These are phyloP conservation scores for Tragelaphus buxtoni DNA, from an alignment of 2,113 vertebrate genomes.

Conservation along the genomic window DNA sequence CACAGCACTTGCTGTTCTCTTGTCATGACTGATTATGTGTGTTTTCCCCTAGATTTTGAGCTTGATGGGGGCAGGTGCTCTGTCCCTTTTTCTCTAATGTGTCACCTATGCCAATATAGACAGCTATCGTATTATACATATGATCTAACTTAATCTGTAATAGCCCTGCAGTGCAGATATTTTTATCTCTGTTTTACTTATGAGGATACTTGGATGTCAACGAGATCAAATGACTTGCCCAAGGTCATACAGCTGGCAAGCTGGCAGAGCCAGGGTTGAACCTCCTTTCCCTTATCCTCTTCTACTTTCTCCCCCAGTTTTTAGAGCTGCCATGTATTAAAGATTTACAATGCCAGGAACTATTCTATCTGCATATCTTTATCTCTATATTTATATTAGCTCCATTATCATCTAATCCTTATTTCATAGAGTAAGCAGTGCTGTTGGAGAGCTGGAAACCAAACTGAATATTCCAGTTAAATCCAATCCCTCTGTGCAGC, in stretches of 20 bases:
- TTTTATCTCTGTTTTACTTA: neutral
- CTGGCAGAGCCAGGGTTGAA: neutral
- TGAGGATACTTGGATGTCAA: neutral
- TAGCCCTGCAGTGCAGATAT: neutral
- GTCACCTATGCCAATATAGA: neutral
- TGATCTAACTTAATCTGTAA: neutral
- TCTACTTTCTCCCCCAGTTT: neutral
- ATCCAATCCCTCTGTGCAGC: neutral
- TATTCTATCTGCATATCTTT: neutral
- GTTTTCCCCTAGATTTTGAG: neutral
- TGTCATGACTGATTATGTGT: too few species aligned
- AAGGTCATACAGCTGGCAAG: neutral
- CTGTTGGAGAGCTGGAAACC: neutral
- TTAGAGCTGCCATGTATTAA: neutral
- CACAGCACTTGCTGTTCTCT: neutral
- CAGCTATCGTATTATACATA: neutral
- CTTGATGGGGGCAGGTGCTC: neutral
- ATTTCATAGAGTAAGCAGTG: neutral
- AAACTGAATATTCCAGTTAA: neutral
- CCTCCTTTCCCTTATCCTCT: neutral
- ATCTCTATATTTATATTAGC: neutral
- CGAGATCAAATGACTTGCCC: neutral
- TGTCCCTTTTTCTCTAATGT: neutral
- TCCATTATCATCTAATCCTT: neutral
- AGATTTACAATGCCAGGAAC: neutral